phyloP scores from a whole-genome alignment of 1,140 invertebrate genomes.

The Drosophila miranda region DNA sequence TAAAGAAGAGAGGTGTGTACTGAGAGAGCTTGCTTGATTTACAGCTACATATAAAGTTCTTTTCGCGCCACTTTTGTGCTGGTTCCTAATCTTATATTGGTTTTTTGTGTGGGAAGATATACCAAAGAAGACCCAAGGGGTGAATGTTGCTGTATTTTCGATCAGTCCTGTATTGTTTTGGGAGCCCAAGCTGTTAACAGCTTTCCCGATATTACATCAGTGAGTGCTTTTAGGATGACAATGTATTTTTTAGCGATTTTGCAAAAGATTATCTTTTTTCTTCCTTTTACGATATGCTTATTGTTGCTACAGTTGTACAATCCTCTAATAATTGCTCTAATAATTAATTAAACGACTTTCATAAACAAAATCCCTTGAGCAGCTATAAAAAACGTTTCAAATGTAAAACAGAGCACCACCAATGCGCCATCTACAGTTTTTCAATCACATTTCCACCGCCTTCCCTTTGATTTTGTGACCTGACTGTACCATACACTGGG shows the following conservation, averaged over 20 bases:
- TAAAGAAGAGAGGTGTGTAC: conserved; percentile 6
- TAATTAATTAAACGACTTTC: too few relatives aligned
- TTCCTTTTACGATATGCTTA: too few relatives aligned
- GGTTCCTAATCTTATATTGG: conserved; percentile 16
- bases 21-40: conserved; percentile 50
- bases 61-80: conserved; percentile 63
- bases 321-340: too few relatives aligned
- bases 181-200: too few relatives aligned
- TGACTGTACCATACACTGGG: conserved; percentile 67
- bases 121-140: neutral
- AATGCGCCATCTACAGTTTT: conserved; percentile 29
- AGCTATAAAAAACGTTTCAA: neutral
- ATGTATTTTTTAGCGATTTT: too few relatives aligned
- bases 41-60: conserved; percentile 53
- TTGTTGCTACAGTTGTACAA: too few relatives aligned
- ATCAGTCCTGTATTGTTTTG: neutral
- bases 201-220: too few relatives aligned
- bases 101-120: conserved; percentile 24
- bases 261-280: too few relatives aligned
- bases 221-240: too few relatives aligned
- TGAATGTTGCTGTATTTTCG: neutral
- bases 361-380: too few relatives aligned
- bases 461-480: conserved; percentile 45
- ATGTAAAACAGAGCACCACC: neutral
- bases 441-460: neutral